Evolutionary conservation across 2,113 vertebrate species (phyloP).

Genomic region (Ia io): DNA sequence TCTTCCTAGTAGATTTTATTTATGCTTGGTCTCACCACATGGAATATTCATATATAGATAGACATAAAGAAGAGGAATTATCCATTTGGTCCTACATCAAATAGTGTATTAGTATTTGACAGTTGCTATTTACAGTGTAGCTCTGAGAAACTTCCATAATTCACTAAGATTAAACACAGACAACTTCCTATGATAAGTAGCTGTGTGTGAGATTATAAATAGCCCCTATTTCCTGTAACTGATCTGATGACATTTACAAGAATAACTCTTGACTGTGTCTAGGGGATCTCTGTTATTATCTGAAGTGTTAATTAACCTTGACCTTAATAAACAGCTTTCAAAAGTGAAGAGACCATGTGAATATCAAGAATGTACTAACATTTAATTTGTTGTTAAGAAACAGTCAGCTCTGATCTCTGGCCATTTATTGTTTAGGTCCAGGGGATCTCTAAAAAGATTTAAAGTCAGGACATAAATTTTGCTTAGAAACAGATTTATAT

Average conservation of each 20-base stretch:
- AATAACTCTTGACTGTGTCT: constrained; percentile 32
- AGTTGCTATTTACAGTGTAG: background rate
- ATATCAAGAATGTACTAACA: constrained; percentile 44
- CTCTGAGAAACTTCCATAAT: background rate
- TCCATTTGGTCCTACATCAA: background rate
- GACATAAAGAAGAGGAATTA: background rate
- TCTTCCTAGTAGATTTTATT: constrained; percentile 30
- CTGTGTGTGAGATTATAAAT: constrained; percentile 16
- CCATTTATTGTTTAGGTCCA: constrained; percentile 37
- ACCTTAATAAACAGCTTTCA: constrained; percentile 62
- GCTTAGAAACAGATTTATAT: background rate
- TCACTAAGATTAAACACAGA: constrained; percentile 6
- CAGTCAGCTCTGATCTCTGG: constrained; percentile 29
- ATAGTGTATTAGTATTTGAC: constrained; percentile 35
- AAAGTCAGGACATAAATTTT: background rate
- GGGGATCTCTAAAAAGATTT: background rate
- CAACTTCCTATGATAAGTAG: background rate
- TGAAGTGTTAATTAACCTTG: constrained; percentile 50
- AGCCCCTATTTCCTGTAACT: constrained; percentile 9
- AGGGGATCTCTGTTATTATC: constrained; percentile 26
- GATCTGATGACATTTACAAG: constrained; percentile 45
- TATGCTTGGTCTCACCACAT: background rate
- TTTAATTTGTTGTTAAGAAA: constrained; percentile 56
- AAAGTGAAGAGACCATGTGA: constrained; percentile 37
- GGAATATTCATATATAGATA: background rate